Evolutionary conservation across 2,113 vertebrate genomes (phyloP).

Genomic region (Castor canadensis): DNA sequence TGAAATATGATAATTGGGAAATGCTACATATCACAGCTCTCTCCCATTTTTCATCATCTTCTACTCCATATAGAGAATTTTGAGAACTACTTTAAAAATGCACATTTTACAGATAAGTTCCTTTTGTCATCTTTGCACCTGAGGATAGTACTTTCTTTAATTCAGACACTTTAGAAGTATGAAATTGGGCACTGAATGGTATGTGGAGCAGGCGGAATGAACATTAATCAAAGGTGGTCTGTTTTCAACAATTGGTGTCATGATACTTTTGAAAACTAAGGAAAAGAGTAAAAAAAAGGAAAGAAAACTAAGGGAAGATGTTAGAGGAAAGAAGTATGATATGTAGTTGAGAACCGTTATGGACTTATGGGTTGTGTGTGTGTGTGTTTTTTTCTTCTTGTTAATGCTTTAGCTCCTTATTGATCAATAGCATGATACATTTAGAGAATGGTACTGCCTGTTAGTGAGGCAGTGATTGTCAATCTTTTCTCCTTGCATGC

Average conservation of each 20-base stretch:
- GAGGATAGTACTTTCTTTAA: neutral
- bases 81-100: neutral
- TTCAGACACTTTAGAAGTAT: neutral
- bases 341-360: neutral
- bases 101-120: neutral
- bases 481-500: no score
- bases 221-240: neutral
- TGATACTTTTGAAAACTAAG: constrained; percentile 38
- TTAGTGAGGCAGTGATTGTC: no score
- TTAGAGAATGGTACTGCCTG: no score
- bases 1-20: neutral
- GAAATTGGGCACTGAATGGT: neutral
- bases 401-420: neutral
- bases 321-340: neutral
- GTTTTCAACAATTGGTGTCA: neutral
- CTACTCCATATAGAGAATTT: neutral
- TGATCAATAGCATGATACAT: neutral
- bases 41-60: neutral
- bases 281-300: no score
- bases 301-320: no score
- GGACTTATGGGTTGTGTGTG: neutral
- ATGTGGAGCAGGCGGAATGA: neutral
- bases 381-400: neutral
- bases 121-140: neutral
- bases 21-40: neutral